Evolutionary conservation across 1,140 invertebrate species (phyloP).

Genomic region (Mycetomoellerius zeteki): DNA sequence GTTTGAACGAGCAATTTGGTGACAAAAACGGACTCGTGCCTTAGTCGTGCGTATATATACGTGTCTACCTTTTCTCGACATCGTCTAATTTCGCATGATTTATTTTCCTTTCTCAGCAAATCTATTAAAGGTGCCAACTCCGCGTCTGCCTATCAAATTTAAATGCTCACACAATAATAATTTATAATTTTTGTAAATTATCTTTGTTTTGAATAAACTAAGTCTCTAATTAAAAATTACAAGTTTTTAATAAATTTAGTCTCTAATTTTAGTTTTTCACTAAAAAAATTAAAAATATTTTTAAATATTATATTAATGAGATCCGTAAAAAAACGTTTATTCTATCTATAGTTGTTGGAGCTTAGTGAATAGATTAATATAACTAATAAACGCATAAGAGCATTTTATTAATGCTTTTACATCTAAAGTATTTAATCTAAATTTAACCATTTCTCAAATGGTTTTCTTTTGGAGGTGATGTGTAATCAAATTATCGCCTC

Average conservation of each 20-base stretch:
- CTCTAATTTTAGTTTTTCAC: background rate
- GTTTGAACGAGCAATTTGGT: constrained; percentile 48
- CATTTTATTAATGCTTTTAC: background rate
- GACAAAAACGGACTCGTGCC: constrained; percentile 43
- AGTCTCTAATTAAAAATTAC: background rate
- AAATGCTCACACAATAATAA: background rate
- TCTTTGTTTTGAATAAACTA: background rate
- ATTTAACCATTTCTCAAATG: background rate
- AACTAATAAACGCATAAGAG: background rate
- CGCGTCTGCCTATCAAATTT: constrained; percentile 1
- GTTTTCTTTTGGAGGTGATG: background rate
- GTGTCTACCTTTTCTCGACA: constrained; percentile 10
- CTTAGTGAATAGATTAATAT: background rate
- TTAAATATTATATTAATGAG: background rate
- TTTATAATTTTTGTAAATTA: background rate
- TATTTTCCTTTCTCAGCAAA: constrained; percentile 38
- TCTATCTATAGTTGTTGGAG: background rate
- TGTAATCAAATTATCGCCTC: background rate
- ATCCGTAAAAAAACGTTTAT: background rate
- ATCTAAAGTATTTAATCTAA: background rate
- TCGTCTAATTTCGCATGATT: constrained; percentile 63
- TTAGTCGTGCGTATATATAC: constrained; percentile 37
- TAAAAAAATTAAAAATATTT: background rate
- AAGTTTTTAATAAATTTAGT: too few species aligned
- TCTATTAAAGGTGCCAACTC: constrained; percentile 1